A percentile compares a stretch with the other conserved stretches of the same genome.
Evolutionary conservation across 2,888 invertebrate genomes (phyloP).

Genomic region (Ectemnius cavifrons): DNA sequence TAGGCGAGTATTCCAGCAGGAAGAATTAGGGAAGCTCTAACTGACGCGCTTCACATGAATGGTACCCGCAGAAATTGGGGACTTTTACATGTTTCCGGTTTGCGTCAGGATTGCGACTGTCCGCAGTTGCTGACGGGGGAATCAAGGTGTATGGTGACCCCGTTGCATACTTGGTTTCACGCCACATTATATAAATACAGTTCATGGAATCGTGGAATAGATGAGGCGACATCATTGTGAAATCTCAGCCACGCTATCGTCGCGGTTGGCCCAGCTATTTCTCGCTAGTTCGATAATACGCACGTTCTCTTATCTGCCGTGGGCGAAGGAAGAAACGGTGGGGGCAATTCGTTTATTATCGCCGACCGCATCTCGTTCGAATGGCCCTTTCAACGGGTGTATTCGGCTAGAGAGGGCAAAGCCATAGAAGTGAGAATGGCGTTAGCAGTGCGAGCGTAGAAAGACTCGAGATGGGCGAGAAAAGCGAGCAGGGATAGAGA

Average conservation of each 20-base stretch:
- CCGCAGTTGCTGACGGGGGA: too few species aligned
- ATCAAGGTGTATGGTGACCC: too few species aligned
- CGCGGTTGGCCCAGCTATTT: slow-evolving; percentile 13
- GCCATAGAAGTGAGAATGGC: slow-evolving; percentile 28
- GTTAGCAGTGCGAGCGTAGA: neutral
- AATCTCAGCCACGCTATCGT: slow-evolving; percentile 9
- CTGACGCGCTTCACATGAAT: too few species aligned
- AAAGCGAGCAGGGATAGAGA: slow-evolving; percentile 26
- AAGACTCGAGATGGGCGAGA: neutral
- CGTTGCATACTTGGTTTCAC: too few species aligned
- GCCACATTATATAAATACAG: neutral
- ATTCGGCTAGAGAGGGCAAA: slow-evolving; percentile 39
- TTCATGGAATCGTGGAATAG: neutral
- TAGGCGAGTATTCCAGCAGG: too few species aligned
- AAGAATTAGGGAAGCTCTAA: too few species aligned
- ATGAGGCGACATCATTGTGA: neutral
- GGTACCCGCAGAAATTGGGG: too few species aligned
- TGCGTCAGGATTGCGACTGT: too few species aligned
- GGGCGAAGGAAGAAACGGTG: slow-evolving; percentile 4
- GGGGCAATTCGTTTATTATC: slow-evolving; percentile 67
- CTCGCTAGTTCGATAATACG: slow-evolving; percentile 52
- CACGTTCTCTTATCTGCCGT: slow-evolving; percentile 47
- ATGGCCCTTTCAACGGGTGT: slow-evolving; percentile 59
- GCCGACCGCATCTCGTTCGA: slow-evolving; percentile 60
- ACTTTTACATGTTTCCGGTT: too few species aligned